These are phyloP conservation scores for Cercopithecus hamlyni DNA, from an alignment of 2,797 vertebrate species.

Conservation along the genomic window DNA sequence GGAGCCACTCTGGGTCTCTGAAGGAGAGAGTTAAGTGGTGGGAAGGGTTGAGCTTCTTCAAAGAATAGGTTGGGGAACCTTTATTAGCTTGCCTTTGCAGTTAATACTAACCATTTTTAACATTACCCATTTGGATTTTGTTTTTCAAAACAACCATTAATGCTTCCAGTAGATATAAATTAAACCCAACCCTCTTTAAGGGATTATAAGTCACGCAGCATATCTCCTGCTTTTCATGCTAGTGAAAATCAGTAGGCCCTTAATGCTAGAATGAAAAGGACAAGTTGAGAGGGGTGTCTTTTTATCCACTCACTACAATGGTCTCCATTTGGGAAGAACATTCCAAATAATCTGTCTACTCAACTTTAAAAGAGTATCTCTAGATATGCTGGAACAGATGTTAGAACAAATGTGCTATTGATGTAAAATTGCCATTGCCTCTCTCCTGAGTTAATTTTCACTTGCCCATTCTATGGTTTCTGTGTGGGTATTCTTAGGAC, in stretches of 20 bases:
- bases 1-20: not conserved
- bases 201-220: not conserved
- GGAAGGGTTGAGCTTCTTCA: not conserved
- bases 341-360: not conserved
- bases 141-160: not conserved
- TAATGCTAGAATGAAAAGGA: slow-evolving; percentile 8
- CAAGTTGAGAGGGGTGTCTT: not conserved
- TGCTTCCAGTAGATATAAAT: not conserved
- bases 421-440: not conserved
- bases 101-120: not conserved
- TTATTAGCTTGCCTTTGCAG: not conserved
- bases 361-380: not conserved
- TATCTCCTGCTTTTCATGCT: not conserved
- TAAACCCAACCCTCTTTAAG: not conserved
- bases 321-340: not conserved
- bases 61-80: not conserved
- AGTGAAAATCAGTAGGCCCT: not conserved
- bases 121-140: not conserved
- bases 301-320: not conserved
- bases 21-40: accelerated
- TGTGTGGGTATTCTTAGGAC: not conserved
- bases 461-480: not conserved
- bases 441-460: not conserved
- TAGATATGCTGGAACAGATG: not conserved
- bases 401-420: not conserved